These are phyloP conservation scores for Himalopsyche phryganea DNA, from an alignment of 1,140 invertebrate genomes.

Conservation along the genomic window DNA sequence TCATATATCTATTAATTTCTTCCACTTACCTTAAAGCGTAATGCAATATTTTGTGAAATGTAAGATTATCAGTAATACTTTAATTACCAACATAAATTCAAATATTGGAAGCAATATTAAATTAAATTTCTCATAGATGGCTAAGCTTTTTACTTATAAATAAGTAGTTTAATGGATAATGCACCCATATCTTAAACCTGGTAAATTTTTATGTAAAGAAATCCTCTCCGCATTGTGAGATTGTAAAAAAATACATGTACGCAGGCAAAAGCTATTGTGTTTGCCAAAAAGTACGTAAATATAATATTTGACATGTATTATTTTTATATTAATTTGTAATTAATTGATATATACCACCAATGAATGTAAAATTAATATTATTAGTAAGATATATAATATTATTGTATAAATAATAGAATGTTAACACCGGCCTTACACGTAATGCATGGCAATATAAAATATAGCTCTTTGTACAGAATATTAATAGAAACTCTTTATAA, in stretches of 20 bases:
- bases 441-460: constrained; percentile 3
- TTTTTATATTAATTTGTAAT: constrained; percentile 19
- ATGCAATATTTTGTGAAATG: no score
- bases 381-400: no score
- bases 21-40: no score
- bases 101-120: no score
- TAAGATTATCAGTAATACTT: no score
- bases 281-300: constrained; percentile 3
- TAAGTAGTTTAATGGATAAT: no score
- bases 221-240: background rate
- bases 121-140: no score
- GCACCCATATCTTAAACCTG: no score
- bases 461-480: background rate
- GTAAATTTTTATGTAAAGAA: background rate
- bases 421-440: constrained; percentile 1
- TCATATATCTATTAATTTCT: no score
- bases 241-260: background rate
- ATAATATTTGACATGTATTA: constrained; percentile 3
- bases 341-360: constrained; percentile 24
- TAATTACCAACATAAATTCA: no score
- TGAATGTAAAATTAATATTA: constrained; percentile 22
- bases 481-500: background rate
- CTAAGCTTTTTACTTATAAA: no score
- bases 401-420: background rate
- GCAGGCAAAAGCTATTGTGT: background rate